Conservation (phyloP, 2,888 invertebrate species). For the Norana najaformis region DNA sequence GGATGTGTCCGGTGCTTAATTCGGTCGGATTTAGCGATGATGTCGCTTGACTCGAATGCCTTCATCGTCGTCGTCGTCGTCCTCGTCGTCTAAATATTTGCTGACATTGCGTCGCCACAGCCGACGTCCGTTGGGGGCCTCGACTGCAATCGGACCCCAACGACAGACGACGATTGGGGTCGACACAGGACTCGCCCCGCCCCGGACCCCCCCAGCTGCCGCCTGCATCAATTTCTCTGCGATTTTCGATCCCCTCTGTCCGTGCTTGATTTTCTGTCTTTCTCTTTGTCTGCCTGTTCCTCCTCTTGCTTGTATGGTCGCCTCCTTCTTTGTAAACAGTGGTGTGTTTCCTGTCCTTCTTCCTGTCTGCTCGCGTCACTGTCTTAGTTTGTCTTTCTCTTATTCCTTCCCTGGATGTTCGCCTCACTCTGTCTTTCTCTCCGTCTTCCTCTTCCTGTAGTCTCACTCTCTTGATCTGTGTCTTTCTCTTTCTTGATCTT, state of each 20-base stretch:
- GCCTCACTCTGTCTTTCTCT: not conserved
- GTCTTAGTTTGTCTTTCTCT: not conserved
- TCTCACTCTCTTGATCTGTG: not conserved
- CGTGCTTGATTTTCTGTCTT: no score
- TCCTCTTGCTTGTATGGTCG: no score
- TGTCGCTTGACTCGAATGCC: not conserved
- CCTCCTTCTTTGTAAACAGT: no score
- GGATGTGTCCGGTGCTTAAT: not conserved
- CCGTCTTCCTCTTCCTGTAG: not conserved
- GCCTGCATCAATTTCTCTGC: not conserved
- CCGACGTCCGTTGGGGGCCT: not conserved
- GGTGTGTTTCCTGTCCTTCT: not conserved
- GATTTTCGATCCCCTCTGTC: no score
- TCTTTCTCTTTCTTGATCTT: not conserved
- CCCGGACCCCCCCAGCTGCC: not conserved
- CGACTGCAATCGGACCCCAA: not conserved
- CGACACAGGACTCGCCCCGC: not conserved
- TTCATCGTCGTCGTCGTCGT: not conserved
- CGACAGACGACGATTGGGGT: not conserved
- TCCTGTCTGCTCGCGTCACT: not conserved
- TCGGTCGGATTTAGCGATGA: not conserved
- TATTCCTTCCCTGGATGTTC: not conserved
- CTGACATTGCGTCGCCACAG: not conserved
- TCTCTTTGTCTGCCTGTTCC: not conserved
- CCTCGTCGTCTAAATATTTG: not conserved